Evolutionary conservation across 30 jellyfish, hydroid and myxozoan genomes (phyloP).

Genomic region (Cassiopea xamachana): DNA sequence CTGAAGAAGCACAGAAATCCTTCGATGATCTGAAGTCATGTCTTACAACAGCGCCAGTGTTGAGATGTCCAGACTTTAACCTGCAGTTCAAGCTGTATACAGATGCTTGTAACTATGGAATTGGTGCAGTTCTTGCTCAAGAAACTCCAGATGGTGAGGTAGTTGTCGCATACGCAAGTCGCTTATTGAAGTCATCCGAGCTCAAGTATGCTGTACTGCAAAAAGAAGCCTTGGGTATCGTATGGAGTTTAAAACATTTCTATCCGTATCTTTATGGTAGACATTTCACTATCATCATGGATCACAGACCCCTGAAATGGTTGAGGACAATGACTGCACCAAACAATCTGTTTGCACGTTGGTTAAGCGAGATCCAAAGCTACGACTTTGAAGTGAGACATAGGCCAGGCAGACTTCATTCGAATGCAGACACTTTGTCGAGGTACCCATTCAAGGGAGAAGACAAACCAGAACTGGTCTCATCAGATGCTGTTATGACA

Average conservation of each 20-base stretch:
- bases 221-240: too few relatives aligned
- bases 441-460: slow-evolving; percentile 22
- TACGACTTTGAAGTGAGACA: slow-evolving; percentile 58
- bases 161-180: slow-evolving; percentile 56
- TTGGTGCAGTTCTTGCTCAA: too few relatives aligned
- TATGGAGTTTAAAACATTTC: neutral
- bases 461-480: slow-evolving; percentile 2
- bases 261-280: slow-evolving; percentile 62
- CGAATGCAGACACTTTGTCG: too few relatives aligned
- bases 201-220: slow-evolving; percentile 3
- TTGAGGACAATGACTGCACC: slow-evolving; percentile 62
- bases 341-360: slow-evolving; percentile 64
- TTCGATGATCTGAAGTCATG: slow-evolving; percentile 42
- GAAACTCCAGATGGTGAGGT: slow-evolving; percentile 24
- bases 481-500: neutral
- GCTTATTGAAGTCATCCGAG: slow-evolving; percentile 43
- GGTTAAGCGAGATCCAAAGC: slow-evolving; percentile 66
- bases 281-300: slow-evolving; percentile 27
- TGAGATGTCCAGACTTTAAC: slow-evolving; percentile 52
- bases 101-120: too few relatives aligned
- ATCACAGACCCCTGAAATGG: slow-evolving; percentile 54
- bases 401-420: too few relatives aligned
- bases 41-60: slow-evolving; percentile 51
- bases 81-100: neutral
- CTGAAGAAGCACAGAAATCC: slow-evolving; percentile 33